Conservation (phyloP, 2,113 vertebrate species). For the Cebidichthys violaceus region DNA sequence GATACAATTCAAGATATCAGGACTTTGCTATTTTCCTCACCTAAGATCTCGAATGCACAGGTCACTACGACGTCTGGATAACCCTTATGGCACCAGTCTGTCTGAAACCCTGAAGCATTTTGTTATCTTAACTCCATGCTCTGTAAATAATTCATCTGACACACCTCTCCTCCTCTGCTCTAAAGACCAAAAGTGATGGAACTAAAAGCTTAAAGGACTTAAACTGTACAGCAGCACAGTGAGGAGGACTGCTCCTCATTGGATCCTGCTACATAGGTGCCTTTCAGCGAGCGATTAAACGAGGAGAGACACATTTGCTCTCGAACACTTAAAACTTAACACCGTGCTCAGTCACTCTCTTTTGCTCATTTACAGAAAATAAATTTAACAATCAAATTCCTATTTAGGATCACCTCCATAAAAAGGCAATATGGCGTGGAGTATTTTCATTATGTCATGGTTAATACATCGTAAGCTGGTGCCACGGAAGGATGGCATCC, state of each 20-base stretch:
- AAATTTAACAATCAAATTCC: not conserved
- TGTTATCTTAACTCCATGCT: constrained; percentile 67
- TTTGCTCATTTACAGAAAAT: constrained; percentile 18
- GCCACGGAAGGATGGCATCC: not conserved
- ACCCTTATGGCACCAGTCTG: constrained; percentile 49
- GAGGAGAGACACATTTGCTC: constrained; percentile 20
- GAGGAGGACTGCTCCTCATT: constrained; percentile 11
- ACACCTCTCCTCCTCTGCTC: constrained; percentile 29
- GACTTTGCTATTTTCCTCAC: not conserved
- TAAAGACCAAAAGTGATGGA: constrained; percentile 60
- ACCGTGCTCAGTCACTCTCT: not conserved
- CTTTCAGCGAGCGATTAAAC: constrained; percentile 25
- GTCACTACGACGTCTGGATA: constrained; percentile 31
- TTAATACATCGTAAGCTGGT: not conserved
- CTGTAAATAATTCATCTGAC: constrained; percentile 73
- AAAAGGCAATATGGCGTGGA: not conserved
- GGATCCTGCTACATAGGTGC: constrained; percentile 13
- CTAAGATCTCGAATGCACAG: not conserved
- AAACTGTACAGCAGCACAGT: constrained; percentile 31
- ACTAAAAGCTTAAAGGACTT: constrained; percentile 64
- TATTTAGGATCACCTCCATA: constrained; percentile 1
- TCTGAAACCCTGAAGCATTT: constrained; percentile 64
- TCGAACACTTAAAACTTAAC: constrained; percentile 9
- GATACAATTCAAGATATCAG: not conserved
- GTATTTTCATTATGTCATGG: not conserved